Conservation (phyloP, 1,140 invertebrate genomes). For the Habropoda laboriosa region DNA sequence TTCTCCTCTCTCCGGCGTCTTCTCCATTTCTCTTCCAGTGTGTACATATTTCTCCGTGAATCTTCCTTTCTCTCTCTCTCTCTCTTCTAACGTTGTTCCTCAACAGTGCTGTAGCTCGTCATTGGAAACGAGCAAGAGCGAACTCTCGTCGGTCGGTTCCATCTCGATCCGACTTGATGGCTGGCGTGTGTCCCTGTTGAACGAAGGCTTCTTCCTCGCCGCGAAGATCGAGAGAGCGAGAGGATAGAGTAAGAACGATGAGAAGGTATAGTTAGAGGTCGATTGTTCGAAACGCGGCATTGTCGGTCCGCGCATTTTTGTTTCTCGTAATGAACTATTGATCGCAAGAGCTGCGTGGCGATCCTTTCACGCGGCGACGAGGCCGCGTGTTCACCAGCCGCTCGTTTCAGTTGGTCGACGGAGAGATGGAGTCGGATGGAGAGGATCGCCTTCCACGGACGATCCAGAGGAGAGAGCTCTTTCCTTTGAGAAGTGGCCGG, state of each 20-base stretch:
- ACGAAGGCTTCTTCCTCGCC: constrained; percentile 25
- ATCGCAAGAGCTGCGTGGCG: constrained; percentile 62
- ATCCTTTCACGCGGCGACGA: constrained; percentile 65
- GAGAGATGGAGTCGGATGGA: neutral
- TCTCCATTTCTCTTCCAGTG: constrained; percentile 17
- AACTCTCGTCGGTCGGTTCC: constrained; percentile 42
- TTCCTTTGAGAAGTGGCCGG: neutral
- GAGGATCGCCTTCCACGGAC: constrained; percentile 5
- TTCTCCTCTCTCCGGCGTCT: constrained; percentile 26
- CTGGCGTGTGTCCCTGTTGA: neutral
- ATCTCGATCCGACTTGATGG: constrained; percentile 28
- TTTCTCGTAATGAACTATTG: constrained; percentile 77
- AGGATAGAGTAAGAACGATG: neutral
- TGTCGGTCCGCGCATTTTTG: constrained; percentile 71
- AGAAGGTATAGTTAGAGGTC: constrained; percentile 58
- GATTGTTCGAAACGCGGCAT: constrained; percentile 65
- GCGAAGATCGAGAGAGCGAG: neutral
- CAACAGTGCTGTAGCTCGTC: constrained; percentile 9
- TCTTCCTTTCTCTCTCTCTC: constrained; percentile 38
- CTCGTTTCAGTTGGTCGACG: neutral
- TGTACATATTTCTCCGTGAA: constrained; percentile 45
- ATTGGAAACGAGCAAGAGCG: constrained; percentile 31
- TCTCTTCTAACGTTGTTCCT: constrained; percentile 23
- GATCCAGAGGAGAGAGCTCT: neutral
- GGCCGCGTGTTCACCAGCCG: neutral